Conservation (phyloP, 1,140 invertebrate genomes). For the Hycleus phaleratus region DNA sequence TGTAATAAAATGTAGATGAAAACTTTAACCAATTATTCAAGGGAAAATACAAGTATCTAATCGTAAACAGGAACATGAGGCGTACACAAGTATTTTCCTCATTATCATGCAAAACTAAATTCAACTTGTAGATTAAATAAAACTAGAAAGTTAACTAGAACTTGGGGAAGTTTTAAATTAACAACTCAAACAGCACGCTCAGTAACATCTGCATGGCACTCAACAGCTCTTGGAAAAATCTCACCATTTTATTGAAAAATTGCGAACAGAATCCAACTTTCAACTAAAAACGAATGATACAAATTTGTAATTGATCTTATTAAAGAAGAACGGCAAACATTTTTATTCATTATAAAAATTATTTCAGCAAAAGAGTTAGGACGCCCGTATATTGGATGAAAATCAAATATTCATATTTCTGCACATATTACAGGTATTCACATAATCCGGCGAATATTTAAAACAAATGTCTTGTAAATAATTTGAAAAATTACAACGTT, state of each 20-base stretch:
- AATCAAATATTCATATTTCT: conserved; percentile 18
- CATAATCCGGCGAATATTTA: conserved; percentile 14
- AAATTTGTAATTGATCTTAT: too few relatives aligned
- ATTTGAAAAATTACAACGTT: conserved; percentile 4
- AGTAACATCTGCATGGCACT: neutral
- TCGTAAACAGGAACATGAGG: too few relatives aligned
- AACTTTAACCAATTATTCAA: too few relatives aligned
- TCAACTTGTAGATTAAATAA: conserved; percentile 14
- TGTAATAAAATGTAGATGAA: too few relatives aligned
- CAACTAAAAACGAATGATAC: too few relatives aligned
- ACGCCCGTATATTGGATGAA: neutral
- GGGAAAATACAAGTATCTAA: too few relatives aligned
- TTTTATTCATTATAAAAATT: too few relatives aligned
- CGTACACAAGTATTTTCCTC: conserved; percentile 1
- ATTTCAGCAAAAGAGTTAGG: too few relatives aligned
- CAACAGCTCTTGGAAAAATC: too few relatives aligned
- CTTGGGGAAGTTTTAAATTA: conserved; percentile 5
- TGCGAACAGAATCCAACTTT: too few relatives aligned
- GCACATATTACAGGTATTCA: neutral
- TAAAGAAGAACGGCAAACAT: too few relatives aligned
- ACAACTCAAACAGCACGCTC: conserved; percentile 10
- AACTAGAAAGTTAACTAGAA: conserved; percentile 3
- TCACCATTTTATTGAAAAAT: too few relatives aligned
- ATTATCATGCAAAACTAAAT: conserved; percentile 13
- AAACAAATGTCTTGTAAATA: conserved; percentile 14